Percentiles rank a stretch among this genome's conserved stretches.
These are phyloP conservation scores for Xyliphius kryptos DNA, from an alignment of 2,113 vertebrate genomes.

Conservation along the genomic window DNA sequence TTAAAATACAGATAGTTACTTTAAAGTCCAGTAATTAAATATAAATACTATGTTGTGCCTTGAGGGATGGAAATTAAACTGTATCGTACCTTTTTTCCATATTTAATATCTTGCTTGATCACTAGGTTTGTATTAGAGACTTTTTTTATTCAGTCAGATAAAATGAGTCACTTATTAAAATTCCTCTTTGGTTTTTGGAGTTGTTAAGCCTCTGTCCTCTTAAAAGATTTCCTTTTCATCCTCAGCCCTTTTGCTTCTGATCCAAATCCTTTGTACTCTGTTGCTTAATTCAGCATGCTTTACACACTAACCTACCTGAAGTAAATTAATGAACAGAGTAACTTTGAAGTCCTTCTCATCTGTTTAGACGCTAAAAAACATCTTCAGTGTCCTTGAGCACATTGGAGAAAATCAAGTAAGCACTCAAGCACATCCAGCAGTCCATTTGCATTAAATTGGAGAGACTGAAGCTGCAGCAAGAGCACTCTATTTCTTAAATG, in stretches of 20 bases:
- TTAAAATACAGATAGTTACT: no score
- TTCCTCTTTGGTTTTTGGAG: no score
- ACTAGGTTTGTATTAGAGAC: no score
- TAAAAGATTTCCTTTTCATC: neutral
- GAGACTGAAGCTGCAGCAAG: constrained; percentile 1
- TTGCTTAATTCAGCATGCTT: constrained; percentile 36
- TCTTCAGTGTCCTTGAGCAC: constrained; percentile 43
- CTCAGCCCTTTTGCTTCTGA: constrained; percentile 14
- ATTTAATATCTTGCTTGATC: no score
- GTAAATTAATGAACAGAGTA: constrained; percentile 39
- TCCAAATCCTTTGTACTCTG: constrained; percentile 28
- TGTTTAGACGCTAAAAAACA: constrained; percentile 32
- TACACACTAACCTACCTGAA: constrained; percentile 31
- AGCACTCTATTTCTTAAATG: neutral
- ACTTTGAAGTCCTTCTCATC: constrained; percentile 7
- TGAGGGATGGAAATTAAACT: no score
- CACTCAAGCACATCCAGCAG: no score
- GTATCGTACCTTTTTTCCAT: no score
- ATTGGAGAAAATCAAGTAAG: neutral
- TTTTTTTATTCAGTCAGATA: no score
- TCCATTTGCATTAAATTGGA: constrained; percentile 30
- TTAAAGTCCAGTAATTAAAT: no score
- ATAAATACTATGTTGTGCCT: no score
- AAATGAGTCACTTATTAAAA: no score
- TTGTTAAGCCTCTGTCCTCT: neutral